Percentiles rank a stretch among this genome's conserved stretches.
Evolutionary conservation across 2,113 vertebrate species (phyloP).

Genomic region (Dissostichus mawsoni): DNA sequence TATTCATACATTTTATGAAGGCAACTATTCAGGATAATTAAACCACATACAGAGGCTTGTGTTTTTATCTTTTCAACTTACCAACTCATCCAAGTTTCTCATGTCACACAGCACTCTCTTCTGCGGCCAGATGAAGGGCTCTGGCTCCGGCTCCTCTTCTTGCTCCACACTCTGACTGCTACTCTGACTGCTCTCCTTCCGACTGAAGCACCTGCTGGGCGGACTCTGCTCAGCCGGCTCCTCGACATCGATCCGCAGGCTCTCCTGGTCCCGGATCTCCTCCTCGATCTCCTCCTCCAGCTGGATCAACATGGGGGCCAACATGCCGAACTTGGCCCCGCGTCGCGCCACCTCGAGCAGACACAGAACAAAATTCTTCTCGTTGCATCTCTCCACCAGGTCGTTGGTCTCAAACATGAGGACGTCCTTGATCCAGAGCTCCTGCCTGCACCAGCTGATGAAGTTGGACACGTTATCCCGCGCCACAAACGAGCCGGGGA

Average conservation of each 20-base stretch:
- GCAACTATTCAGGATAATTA: neutral
- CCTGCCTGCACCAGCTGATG: slow-evolving; percentile 94
- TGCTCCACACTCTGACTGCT: slow-evolving; percentile 68
- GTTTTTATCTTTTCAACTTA: slow-evolving; percentile 79
- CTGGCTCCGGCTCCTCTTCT: slow-evolving; percentile 73
- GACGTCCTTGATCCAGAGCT: slow-evolving; percentile 95
- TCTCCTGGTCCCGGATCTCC: slow-evolving; percentile 89
- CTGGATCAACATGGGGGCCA: slow-evolving; percentile 96
- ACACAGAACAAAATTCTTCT: slow-evolving; percentile 96
- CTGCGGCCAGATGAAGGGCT: slow-evolving; percentile 81
- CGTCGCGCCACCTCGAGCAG: slow-evolving; percentile 95
- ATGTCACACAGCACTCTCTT: slow-evolving; percentile 91
- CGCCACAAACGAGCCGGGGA: slow-evolving; percentile 91
- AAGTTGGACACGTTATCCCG: slow-evolving; percentile 97
- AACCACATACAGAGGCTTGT: neutral
- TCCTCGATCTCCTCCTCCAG: slow-evolving; percentile 97
- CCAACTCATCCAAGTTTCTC: slow-evolving; percentile 95
- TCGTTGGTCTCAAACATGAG: slow-evolving; percentile 99
- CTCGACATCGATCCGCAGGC: slow-evolving; percentile 53
- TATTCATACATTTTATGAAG: neutral
- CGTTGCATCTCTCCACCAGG: slow-evolving; percentile 94
- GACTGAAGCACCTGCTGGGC: slow-evolving; percentile 70
- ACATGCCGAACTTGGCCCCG: slow-evolving; percentile 94
- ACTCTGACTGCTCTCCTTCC: slow-evolving; percentile 70
- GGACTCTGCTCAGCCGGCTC: slow-evolving; percentile 56